Evolutionary conservation across 2,888 invertebrate genomes (phyloP), one percentile per base, ranked within the genome.

Genomic region (Oscheius myriophilus): DNA sequence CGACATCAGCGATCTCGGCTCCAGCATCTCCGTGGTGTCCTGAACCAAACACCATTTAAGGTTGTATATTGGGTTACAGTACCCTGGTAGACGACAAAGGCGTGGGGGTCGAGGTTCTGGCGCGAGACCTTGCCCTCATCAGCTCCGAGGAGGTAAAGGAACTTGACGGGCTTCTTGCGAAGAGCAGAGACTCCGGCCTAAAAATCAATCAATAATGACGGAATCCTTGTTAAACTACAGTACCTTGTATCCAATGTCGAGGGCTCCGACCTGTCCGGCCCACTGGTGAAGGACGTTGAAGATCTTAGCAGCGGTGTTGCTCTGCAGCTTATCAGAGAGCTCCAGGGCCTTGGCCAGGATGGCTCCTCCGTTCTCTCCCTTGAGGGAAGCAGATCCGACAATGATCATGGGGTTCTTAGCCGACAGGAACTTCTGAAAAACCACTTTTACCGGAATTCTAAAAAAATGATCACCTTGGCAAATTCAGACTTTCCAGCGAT

Each of bases 21-120:
- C 97, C 97, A 70, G 89, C 90, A 88, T 99, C 98, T 70, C 98
- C 98, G 88, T 97, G 97, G 89, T 96, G 96, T 62, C 95, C 94
- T 93, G 83, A 80, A 68, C 23, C n/a, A 14, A n/a, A n/a, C 33
- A 33, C 9, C 3, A 33, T 9, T 45, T 25, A 16, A 53, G 7
- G 7, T 2, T 2, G 49, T 23, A n/a, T 3, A 25, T 1, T 1
- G 12, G 11, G 18, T 21, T 33, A 43, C 49, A 21, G 16, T 70
- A 89, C 89, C 89, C 85, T 89, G 89, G 81, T 98, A 98, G 78
- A 98, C 92, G 70, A 98, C 91, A 75, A 93, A 92, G 72, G 93
- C 92, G 86, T 92, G 92, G 67, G 91, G 90, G 0, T 93, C 92
- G 79, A 97, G 89, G 83, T 93, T 91, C 23, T 91, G 91, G 71